Base-by-base conservation (phyloP, 2,113 vertebrate genomes). In the Nettapus auritus region DNA sequence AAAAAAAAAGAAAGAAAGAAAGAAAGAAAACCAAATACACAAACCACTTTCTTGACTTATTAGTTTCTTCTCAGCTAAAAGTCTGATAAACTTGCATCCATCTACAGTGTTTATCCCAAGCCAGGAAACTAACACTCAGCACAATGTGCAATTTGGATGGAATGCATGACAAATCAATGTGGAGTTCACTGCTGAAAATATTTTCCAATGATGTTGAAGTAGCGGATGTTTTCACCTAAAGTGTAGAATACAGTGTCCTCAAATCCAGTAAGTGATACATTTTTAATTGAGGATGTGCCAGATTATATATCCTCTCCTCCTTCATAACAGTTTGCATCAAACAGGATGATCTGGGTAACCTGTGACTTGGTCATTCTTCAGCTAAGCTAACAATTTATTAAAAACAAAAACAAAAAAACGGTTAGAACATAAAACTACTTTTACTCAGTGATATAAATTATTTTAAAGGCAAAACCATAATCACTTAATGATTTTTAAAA, bases 221-320 rank as follows among this genome's bases (percentile, higher is more conserved):
- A 94, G 91, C 89, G 81, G 97, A 98, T 97, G 97, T 97, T 97
- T 97, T 96, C 77, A 93, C 52, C 92, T 56, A 85, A 87, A 92
- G 81, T 80, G 44, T 83, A 87, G 96, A 96, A 94, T 95, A 78
- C 4, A 34, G 52, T 95, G 96, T 96, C 84, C 96, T 92, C 82
- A 93, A 73, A 70, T 64, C 28, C 62, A 84, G 15, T 56, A 90
- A 95, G 68, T 66, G 76, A 93, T 36, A 66, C 71, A 85, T 73
- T 83, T 86, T 82, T 42, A 94, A 82, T 6, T 42, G 85, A 88
- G 55, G 50, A 78, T 59, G 55, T 92, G 94, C 85, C 95, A 96
- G 56, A 87, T 64, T 34, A 67, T 31, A 90, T 94, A 96, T 80
- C 64, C 8, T 74, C 26, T 73, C 31, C 60, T 88, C 63, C 48